Evolutionary conservation across 2,888 invertebrate genomes (phyloP), one percentile per base, ranked within the genome.

Genomic region (Protodeltote pygarga): DNA sequence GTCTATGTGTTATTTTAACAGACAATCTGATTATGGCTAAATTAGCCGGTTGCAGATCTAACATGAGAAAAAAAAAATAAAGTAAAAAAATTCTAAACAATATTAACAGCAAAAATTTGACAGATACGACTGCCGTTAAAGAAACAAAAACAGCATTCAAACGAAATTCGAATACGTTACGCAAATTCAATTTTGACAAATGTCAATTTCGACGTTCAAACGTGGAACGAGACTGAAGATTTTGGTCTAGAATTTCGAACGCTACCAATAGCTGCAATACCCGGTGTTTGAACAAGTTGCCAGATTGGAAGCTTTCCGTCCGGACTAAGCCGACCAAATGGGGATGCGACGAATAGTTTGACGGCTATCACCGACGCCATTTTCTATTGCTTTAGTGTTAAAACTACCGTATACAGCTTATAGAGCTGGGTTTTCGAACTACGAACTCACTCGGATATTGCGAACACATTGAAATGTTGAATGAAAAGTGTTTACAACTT

Each of bases 301-400:
- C 21, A 54, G 54, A 59, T 62, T 59, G 46, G 49, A 66, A 46
- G 53, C 57, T 44, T 33, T 34, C 24, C 47, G 31, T 35, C 35
- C 9, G 4, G 17, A 27, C 39, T 64, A 65, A 68, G 62, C 65
- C 27, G 17, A 5, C 45, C 32, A 39, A 53, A 50, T 49, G 41
- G 45, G 21, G 46, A 29, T 4, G 45, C 61, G 47, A 37, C 40
- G 58, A 51, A 62, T 62, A 61, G 53, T 64, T 61, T 42, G 45
- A 49, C 54, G 61, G 45, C 59, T 61, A 68, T 59, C 59, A 40
- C 14, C 35, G 54, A 35, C 41, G 61, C 61, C 61, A 53, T 57
- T 53, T 58, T 19, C 54, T 39, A 51, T 51, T 62, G 55, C 41
- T 19, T 20, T 29, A 11, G 9, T 21, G 23, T 41, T 37, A 21